Conservation (phyloP, 2,797 vertebrate species). For the Amniataba percoides region DNA sequence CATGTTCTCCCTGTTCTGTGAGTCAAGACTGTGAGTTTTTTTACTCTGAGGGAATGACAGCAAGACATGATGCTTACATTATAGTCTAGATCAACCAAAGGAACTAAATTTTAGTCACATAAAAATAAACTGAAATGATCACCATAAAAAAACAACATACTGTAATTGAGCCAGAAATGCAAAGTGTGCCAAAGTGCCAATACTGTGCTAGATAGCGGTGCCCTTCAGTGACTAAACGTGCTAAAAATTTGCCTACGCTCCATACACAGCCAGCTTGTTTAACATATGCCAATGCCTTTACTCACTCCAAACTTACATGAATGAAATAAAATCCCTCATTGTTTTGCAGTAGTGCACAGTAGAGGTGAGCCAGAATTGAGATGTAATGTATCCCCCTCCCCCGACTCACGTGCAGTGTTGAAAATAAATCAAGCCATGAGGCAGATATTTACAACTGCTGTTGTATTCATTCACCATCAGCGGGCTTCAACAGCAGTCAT, state of each 20-base stretch:
- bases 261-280: background rate
- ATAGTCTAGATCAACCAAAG: background rate
- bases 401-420: background rate
- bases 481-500: background rate
- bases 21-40: background rate
- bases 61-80: too few species aligned
- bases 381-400: background rate
- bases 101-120: background rate
- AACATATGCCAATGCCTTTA: background rate
- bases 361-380: background rate
- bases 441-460: conserved; percentile 17
- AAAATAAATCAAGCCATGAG: conserved; percentile 29
- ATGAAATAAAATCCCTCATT: background rate
- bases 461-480: conserved; percentile 6
- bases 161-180: background rate
- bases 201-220: background rate
- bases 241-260: background rate
- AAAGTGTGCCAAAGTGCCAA: background rate
- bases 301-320: background rate
- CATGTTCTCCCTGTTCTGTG: background rate
- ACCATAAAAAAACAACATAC: background rate
- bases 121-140: background rate
- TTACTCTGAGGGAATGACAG: background rate
- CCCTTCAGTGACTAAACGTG: background rate
- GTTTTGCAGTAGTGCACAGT: conserved; percentile 1